Evolutionary conservation across 2,113 vertebrate species (phyloP), one percentile per base, ranked within the genome.

Genomic region (Carollia perspicillata): DNA sequence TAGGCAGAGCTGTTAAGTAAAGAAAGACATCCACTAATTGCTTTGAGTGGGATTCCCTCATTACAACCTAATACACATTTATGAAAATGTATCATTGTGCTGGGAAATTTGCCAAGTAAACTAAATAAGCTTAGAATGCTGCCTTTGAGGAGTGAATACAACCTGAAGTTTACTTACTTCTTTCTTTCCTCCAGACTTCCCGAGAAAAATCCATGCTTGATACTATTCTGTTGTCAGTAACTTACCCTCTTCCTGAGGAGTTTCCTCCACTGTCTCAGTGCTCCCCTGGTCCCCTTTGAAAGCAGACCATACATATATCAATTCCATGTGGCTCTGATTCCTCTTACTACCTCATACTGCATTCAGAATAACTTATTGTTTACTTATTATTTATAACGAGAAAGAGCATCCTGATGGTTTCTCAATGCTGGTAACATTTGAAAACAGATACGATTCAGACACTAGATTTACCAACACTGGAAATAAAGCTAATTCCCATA

Each of bases 381-480:
- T 80, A 90, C 69, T 63, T 63, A 92, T 83, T 81, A 93, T 90
- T 95, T 96, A 88, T 81, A 83, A 94, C 78, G 94, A 65, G 84
- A 81, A 94, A 51, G 66, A 81, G 20, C 35, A 90, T 81, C 8
- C 10, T 68, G 44, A 90, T 81, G 26, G 47, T 66, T 96, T 93
- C 80, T 95, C 96, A 84, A 97, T 94, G 83, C 85, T 80, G 74
- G 35, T 30, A 83, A 74, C 37, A 30, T 89, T 93, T 92, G 60
- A 44, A 96, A 91, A 66, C 0, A 65, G n/a, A 91, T 65, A 26
- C 86, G 66, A 87, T 93, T 77, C 79, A 68, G 78, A 95, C 28
- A 84, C 12, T 42, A 77, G 75, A 33, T n/a, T 75, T 89, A 72
- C 4, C 71, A 63, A 72, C 26, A 60, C 17, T 94, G 58, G 60